Conservation (phyloP, 2,113 vertebrate genomes). For the Euleptes europaea region DNA sequence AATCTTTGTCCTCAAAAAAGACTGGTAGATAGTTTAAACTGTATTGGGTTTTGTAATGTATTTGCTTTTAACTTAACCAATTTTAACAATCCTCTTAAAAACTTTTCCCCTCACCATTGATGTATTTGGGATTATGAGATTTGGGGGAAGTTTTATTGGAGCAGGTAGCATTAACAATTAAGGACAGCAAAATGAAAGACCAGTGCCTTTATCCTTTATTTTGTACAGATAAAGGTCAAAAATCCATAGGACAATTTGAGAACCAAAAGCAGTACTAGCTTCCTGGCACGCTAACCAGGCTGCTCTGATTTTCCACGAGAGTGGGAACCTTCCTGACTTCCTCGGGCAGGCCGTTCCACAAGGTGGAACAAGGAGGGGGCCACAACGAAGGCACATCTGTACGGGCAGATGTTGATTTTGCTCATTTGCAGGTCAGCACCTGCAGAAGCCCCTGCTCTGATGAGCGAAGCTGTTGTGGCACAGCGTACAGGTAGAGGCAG, state of each 20-base stretch:
- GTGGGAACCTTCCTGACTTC: no score
- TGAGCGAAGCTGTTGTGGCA: no score
- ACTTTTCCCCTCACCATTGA: background rate
- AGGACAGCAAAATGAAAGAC: background rate
- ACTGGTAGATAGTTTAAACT: background rate
- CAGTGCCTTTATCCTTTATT: background rate
- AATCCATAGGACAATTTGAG: background rate
- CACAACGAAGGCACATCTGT: no score
- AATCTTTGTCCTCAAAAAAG: background rate
- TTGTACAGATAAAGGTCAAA: background rate
- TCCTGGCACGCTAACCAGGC: background rate
- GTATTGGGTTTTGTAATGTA: background rate
- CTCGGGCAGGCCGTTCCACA: no score
- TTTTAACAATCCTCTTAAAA: background rate
- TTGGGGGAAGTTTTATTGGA: background rate
- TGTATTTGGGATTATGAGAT: background rate
- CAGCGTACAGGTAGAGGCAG: no score
- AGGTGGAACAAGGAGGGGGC: no score
- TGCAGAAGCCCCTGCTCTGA: no score
- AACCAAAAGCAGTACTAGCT: background rate
- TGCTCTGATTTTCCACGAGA: background rate
- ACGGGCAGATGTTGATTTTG: no score
- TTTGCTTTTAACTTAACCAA: background rate
- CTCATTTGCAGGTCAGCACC: no score
- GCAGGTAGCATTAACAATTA: background rate